Base-by-base conservation (phyloP, 2,888 invertebrate species). In the Chrysolina americana region DNA sequence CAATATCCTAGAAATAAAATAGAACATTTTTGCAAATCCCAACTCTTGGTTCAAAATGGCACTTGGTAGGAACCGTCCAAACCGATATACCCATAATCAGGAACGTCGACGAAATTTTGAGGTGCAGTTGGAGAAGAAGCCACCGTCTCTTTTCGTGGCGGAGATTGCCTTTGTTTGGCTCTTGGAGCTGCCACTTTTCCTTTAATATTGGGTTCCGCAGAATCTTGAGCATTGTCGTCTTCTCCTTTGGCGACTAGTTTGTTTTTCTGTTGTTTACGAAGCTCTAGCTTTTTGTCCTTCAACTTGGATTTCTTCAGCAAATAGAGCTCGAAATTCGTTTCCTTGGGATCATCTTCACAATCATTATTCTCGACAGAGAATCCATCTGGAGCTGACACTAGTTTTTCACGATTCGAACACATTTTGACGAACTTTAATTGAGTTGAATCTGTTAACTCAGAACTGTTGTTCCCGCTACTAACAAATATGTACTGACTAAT, bases 21-120 rank as follows among this genome's bases (percentile, higher is more conserved):
- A 21, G 28, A 59, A 59, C 17, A 8, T 23, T 11, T 23, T 59
- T n/a, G 13, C 23, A 23, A 23, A 59, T n/a, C 13, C 59, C 13
- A 59, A 56, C 13, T 5, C 8, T 21, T 53, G 13, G 13, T 65
- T 21, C 44, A 65, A 50, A 44, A 65, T 47, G 47, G 23, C 11
- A 36, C 50, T 50, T 65, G 48, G 23, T 48, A 41, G 17, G 44
- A 41, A 28, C 65, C 65, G 17, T 65, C 65, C 10, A 65, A 28
- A 17, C 47, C 65, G 28, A 28, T 17, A 23, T 19, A 65, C 48
- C 65, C 65, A 36, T 48, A 65, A 47, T 65, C 65, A 15, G 65
- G 65, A 36, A 65, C 65, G 21, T 65, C 65, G 23, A 65, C 28
- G 65, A 65, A 65, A 11, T 44, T 65, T 13, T 41, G 47, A 4